Percentiles rank a stretch among this genome's conserved stretches.
phyloP scores from a whole-genome alignment of 2,888 invertebrate genomes.

The Notocelia uddmanniana region DNA sequence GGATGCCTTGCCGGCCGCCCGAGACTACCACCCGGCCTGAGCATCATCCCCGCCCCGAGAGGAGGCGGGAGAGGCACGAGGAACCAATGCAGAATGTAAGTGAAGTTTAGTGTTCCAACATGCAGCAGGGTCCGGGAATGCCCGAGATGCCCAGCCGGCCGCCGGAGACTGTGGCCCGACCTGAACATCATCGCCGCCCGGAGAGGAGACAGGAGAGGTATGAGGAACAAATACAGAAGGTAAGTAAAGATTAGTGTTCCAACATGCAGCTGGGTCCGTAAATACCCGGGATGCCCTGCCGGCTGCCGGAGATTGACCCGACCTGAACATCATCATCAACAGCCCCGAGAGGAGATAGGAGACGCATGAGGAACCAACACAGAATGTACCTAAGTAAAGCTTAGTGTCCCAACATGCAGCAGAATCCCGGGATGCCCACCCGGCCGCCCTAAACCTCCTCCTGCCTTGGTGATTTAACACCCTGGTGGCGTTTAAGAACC shows the following conservation, averaged over 20 bases:
- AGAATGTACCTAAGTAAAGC: not conserved
- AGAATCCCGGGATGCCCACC: not conserved
- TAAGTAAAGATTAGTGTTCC: not conserved
- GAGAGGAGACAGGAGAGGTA: conserved; percentile 65
- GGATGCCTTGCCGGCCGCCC: conserved; percentile 67
- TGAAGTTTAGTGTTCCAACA: conserved; percentile 69
- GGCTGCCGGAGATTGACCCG: not conserved
- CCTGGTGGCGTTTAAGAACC: too few species aligned
- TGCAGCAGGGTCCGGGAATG: conserved; percentile 75
- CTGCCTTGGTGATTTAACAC: too few species aligned
- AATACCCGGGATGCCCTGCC: not conserved
- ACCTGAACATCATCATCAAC: not conserved
- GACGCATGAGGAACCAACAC: conserved; percentile 60
- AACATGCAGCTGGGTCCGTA: not conserved
- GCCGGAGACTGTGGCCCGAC: conserved; percentile 65
- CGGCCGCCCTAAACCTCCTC: not conserved
- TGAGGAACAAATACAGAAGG: conserved; percentile 55
- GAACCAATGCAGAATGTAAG: conserved; percentile 48
- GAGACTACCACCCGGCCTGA: conserved; percentile 70
- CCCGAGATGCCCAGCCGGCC: conserved; percentile 65
- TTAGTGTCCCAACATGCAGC: not conserved
- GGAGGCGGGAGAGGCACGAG: conserved; percentile 65
- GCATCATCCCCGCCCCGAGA: conserved; percentile 67
- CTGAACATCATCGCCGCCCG: conserved; percentile 69
- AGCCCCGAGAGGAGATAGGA: conserved; percentile 52